Evolutionary conservation across 2,797 vertebrate genomes (phyloP), one percentile per base, ranked within the genome.

Genomic region (Atherinosoma microstoma): DNA sequence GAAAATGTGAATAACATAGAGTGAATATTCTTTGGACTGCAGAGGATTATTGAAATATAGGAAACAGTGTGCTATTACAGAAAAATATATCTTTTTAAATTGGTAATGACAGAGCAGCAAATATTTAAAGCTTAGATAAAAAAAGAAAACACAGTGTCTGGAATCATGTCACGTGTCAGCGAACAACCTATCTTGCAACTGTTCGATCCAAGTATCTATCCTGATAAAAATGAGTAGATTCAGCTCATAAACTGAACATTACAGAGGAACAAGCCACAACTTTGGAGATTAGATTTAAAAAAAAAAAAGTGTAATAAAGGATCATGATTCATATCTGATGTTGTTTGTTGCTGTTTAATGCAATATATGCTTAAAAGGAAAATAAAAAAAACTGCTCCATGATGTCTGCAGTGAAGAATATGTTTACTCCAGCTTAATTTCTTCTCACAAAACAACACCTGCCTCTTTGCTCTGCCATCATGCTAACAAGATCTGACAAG

Each of bases 361-460:
- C 6, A 32, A 40, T 49, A 35, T 57, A 53, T 63, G 42, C 70
- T 70, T 57, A 57, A 81, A 69, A 77, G 83, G 9, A 68, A 63
- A 67, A 64, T 80, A 80, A 64, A 8, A 15, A 62, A 58, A 58
- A 75, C 38, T 61, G 67, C 64, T 63, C 69, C 56, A 79, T 34
- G 30, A 82, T 75, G 73, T 79, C 71, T 78, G 9, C 62, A 29
- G 16, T 78, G 74, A 91, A 70, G 80, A 72, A 87, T 90, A 80
- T 88, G 87, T 93, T 93, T 92, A 85, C 73, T 34, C 67, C 66
- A 64, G 75, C 36, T 75, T 56, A 47, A 80, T 72, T 20, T 70
- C 78, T 82, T 60, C 74, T 57, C 76, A 76, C 71, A 78, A 73
- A 87, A 78, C 73, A 88, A 79, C 90, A 94, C 92, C 92, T 93